phyloP scores from a whole-genome alignment of 2,797 vertebrate genomes.

The Prionace glauca region DNA sequence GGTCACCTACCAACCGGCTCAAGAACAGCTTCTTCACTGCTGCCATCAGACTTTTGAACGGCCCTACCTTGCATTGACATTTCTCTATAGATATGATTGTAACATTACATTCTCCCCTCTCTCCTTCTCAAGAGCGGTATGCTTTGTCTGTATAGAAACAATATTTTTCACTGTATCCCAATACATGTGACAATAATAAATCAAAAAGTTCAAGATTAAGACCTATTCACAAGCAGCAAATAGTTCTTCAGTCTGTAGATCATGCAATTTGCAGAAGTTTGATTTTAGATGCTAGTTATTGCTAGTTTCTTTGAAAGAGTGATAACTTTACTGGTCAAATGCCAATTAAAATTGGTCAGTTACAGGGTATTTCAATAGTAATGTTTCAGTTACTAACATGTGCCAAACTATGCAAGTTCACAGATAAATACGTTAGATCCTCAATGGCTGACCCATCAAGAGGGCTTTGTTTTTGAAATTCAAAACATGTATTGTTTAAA shows the following conservation, averaged over 20 bases:
- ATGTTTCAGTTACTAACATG: neutral
- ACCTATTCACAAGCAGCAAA: neutral
- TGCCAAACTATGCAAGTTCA: neutral
- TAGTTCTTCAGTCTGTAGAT: neutral
- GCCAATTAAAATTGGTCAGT: neutral
- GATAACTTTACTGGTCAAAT: neutral
- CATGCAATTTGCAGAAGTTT: neutral
- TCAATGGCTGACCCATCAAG: neutral
- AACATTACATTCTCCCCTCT: no score
- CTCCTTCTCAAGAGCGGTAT: no score
- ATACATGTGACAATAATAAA: no score
- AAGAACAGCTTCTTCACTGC: no score
- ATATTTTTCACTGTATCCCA: no score
- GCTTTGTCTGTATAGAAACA: no score
- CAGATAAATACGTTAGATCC: neutral
- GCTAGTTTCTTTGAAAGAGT: neutral
- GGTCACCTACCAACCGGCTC: no score
- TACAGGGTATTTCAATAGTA: neutral
- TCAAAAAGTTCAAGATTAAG: neutral
- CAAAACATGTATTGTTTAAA: neutral
- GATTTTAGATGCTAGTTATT: neutral
- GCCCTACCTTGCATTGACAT: no score
- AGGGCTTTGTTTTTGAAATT: neutral
- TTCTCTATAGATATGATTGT: no score
- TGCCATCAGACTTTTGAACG: no score